Base-by-base conservation (phyloP, 2,888 invertebrate genomes). In the Pollenia amentaria region DNA sequence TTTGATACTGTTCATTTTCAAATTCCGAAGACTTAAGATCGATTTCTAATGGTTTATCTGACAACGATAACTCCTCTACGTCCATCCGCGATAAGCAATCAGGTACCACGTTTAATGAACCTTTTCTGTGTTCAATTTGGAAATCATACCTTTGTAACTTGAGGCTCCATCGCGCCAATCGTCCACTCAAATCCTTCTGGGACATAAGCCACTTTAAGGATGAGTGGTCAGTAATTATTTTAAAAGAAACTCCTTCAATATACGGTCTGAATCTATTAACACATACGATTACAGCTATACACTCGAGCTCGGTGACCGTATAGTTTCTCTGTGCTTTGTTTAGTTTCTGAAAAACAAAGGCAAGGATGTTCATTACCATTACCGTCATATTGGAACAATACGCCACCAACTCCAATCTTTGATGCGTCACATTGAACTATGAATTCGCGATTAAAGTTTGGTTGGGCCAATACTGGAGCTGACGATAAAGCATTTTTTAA, bases 201-300 rank as follows among this genome's bases (percentile, higher is more conserved):
- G 85, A 87, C 83, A 89, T 79, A 0, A 91, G 78, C 89, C 89
- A 91, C 65, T 88, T 77, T 0, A 91, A 57, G 6, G 65, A 65
- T 12, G 65, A 44, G 16, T 65, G 44, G 42, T 65, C 46, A 2
- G 69, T 69, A 9, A 14, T 89, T 88, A 89, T 88, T 7, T 12
- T 86, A 60, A 89, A 89, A 16, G 75, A 69, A 9, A 88, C 84
- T 1, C 90, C 90, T 53, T 88, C 85, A 16, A 84, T 69, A 64
- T 86, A 84, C 1, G 84, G 62, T 21, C 84, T 57, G 44, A 88
- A 85, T n/a, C 51, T 77, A 29, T 86, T 57, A 1, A 84, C 83
- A 44, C 78, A 75, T 2, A 77, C 16, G 3, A 85, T 57, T 2
- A 73, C 86, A 7, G 87, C 79, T 14, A 65, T n/a, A 51, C 77